phyloP scores from a whole-genome alignment of 2,113 vertebrate species.

The Bambusicola thoracicus region DNA sequence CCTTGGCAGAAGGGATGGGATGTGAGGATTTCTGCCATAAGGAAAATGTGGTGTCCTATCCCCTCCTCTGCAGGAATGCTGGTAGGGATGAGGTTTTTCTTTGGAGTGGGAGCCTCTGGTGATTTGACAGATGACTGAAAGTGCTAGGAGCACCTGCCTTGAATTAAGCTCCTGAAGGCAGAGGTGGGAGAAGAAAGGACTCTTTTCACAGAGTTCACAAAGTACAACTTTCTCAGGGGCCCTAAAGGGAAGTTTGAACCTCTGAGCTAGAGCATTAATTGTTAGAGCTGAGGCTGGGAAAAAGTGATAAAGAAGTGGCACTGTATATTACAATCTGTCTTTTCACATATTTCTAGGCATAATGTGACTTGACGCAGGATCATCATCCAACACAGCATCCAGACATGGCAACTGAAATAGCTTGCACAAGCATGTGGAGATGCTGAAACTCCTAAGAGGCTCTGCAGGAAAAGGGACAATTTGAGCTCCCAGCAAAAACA shows the following conservation, averaged over 20 bases:
- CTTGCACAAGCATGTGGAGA: background rate
- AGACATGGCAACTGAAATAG: slow-evolving; percentile 17
- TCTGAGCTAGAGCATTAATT: slow-evolving; percentile 12
- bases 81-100: background rate
- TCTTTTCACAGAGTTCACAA: background rate
- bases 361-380: slow-evolving; percentile 57
- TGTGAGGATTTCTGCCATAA: background rate
- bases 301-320: slow-evolving; percentile 20
- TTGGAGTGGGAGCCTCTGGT: background rate
- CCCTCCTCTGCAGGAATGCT: background rate
- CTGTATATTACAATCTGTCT: slow-evolving; percentile 48
- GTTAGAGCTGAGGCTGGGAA: background rate
- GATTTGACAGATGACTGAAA: background rate
- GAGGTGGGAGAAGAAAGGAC: background rate
- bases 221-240: background rate
- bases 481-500: background rate
- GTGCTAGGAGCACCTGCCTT: background rate
- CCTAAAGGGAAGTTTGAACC: background rate
- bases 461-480: background rate
- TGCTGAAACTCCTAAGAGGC: background rate
- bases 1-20: background rate
- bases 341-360: slow-evolving; percentile 41
- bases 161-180: background rate
- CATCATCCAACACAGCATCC: slow-evolving; percentile 6
- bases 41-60: background rate